Base-by-base conservation (phyloP, 2,888 invertebrate species). In the Isotomurus palustris region DNA sequence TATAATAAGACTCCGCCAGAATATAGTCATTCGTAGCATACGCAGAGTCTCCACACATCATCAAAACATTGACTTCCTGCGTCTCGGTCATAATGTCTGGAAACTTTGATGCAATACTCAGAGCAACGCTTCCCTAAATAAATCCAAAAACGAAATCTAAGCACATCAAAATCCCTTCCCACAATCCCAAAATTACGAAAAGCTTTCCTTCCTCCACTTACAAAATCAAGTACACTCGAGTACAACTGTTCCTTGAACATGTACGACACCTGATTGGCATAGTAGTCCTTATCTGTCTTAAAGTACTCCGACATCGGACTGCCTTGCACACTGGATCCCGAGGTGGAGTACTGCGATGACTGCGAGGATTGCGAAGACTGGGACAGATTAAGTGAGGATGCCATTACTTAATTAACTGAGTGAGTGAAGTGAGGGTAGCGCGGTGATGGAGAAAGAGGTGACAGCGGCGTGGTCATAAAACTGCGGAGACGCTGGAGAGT, bases 211-310 rank as follows among this genome's bases (percentile, higher is more conserved):
- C 82, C 86, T 87, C 45, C 58, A 67, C 80, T 80, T 79, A 87
- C 87, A 74, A 86, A 75, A 69, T 82, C 78, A 48, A 84, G 81
- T 17, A 87, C 82, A 75, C 87, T 86, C 10, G 84, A 83, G 73
- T 86, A 84, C 2, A 88, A 76, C 68, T 85, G 82, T 69, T 84
- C 82, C 58, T 87, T 85, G 72, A 83, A 85, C 24, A 88, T 76
- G 38, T 80, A 77, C 67, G 85, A 83, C 4, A 88, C 77, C 73
- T 87, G 84, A 54, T 85, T 83, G 69, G 83, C 80, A 40, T 65
- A 65, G 48, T 58, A 67, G 3, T 60, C 52, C 44, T 64, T 64
- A 27, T 56, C 58, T 3, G 62, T 55, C 32, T 62, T 62, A 21
- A 58, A 58, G 44, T 58, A 62, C 8, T 58, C 62, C 5, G 58